These are phyloP conservation scores for Chamaea fasciata DNA, from an alignment of 2,113 vertebrate genomes.

Conservation along the genomic window DNA sequence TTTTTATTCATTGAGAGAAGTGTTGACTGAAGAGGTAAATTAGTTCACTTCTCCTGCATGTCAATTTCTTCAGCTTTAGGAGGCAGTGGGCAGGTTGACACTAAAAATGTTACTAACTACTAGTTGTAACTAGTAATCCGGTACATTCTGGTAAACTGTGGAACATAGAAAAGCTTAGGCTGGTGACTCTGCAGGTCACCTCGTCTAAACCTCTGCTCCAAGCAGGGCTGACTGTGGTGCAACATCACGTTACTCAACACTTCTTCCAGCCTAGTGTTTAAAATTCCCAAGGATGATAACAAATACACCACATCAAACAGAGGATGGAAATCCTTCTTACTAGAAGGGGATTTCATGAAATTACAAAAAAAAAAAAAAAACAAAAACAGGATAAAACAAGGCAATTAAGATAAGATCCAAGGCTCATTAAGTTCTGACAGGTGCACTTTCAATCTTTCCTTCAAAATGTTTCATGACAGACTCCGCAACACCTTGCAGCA, in stretches of 20 bases:
- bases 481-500: neutral
- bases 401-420: neutral
- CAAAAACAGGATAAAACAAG: neutral
- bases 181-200: neutral
- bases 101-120: neutral
- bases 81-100: neutral
- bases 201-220: neutral
- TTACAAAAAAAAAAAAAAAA: neutral
- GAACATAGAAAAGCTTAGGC: neutral
- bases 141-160: neutral
- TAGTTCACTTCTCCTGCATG: neutral
- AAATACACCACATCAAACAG: fast-evolving
- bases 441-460: neutral
- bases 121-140: neutral
- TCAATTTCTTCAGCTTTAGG: neutral
- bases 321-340: neutral
- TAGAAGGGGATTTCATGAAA: neutral
- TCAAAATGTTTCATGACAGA: neutral
- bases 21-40: neutral
- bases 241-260: neutral
- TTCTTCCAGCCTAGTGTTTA: neutral
- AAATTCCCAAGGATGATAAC: neutral
- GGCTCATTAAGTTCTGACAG: neutral
- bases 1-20: neutral
- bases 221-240: neutral